Evolutionary conservation across 2,113 vertebrate species (phyloP).

Genomic region (Indicator indicator): DNA sequence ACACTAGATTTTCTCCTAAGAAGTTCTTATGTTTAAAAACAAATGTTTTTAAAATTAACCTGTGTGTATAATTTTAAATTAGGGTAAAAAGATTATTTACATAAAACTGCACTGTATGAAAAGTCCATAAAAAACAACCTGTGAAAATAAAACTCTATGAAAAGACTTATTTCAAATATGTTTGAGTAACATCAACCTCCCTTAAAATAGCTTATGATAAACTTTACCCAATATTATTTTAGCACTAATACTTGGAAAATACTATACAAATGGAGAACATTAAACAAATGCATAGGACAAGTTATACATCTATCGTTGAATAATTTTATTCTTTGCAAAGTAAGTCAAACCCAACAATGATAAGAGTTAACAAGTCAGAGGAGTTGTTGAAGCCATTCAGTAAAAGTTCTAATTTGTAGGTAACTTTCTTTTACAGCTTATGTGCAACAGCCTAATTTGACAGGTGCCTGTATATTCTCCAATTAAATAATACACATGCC

Average conservation of each 20-base stretch:
- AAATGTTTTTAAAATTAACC: conserved; percentile 24
- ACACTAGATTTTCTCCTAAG: neutral
- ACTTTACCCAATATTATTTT: conserved; percentile 7
- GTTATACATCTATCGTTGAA: neutral
- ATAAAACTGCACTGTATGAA: neutral
- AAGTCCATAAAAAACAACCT: neutral
- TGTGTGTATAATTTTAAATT: neutral
- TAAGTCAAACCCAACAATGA: neutral
- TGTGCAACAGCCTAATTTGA: neutral
- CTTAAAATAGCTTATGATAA: neutral
- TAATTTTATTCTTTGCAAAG: neutral
- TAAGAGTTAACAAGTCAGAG: neutral
- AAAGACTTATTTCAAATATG: neutral
- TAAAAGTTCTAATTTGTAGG: neutral
- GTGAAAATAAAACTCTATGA: neutral
- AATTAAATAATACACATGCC: neutral
- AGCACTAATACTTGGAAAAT: neutral
- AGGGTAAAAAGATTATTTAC: neutral
- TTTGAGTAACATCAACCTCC: neutral
- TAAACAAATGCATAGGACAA: conserved; percentile 4
- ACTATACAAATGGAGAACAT: neutral
- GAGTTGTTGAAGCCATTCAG: neutral
- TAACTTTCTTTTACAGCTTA: neutral
- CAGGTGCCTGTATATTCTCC: neutral
- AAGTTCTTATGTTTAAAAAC: conserved; percentile 1